A percentile compares a stretch with the other conserved stretches of the same genome.
These are phyloP conservation scores for Lepidotrigona ventralis DNA, from an alignment of 1,140 invertebrate species.

Conservation along the genomic window DNA sequence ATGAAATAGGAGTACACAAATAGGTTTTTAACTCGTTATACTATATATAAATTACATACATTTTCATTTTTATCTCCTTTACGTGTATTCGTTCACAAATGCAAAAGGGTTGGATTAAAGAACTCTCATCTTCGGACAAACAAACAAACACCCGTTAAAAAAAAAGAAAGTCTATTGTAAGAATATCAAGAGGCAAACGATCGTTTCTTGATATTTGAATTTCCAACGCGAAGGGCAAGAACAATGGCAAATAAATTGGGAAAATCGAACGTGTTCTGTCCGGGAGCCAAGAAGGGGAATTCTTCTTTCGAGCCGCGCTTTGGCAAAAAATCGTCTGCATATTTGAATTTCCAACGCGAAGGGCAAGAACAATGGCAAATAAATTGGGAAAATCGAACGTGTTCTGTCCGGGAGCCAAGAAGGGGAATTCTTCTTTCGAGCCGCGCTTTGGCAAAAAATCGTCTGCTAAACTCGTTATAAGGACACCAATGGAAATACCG, in stretches of 20 bases:
- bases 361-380: too few species aligned
- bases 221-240: background rate
- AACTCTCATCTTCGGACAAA: too few species aligned
- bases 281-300: background rate
- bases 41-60: too few species aligned
- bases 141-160: too few species aligned
- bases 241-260: background rate
- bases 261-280: background rate
- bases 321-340: constrained; percentile 30
- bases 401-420: too few species aligned
- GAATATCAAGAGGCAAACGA: background rate
- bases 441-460: constrained; percentile 27
- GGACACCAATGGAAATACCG: constrained; percentile 26
- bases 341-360: background rate
- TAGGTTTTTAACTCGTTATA: too few species aligned
- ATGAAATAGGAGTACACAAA: too few species aligned
- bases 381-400: background rate
- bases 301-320: background rate
- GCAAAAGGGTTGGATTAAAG: too few species aligned
- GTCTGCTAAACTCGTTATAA: constrained; percentile 28
- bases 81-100: too few species aligned
- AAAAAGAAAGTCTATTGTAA: background rate
- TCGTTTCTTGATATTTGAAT: background rate
- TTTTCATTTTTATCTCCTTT: too few species aligned
- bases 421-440: background rate